These are phyloP conservation scores for Pseudoips prasinana DNA, from an alignment of 2,888 invertebrate genomes.

Conservation along the genomic window DNA sequence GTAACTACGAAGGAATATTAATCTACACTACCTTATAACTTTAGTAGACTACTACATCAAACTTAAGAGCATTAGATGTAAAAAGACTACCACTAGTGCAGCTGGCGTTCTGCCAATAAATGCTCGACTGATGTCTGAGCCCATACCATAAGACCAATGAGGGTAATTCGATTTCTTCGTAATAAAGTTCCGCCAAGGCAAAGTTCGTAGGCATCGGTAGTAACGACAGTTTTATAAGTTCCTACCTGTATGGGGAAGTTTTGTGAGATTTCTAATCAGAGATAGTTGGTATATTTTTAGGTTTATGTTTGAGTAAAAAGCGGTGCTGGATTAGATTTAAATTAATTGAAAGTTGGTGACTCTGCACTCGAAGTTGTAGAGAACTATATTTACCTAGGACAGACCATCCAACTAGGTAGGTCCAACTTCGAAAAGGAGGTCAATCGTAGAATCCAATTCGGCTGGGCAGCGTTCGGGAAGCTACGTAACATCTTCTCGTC, in stretches of 20 bases:
- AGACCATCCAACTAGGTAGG: too few species aligned
- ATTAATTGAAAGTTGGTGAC: too few species aligned
- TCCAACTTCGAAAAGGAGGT: too few species aligned
- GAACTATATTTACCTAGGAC: too few species aligned
- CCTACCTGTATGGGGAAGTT: slow-evolving; percentile 10
- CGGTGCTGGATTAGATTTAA: too few species aligned
- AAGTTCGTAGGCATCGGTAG: slow-evolving; percentile 27
- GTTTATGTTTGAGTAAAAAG: too few species aligned
- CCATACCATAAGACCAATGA: slow-evolving; percentile 34
- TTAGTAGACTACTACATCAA: slow-evolving; percentile 63
- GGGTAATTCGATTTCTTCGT: slow-evolving; percentile 36
- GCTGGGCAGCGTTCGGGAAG: too few species aligned
- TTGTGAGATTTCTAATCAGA: slow-evolving; percentile 23
- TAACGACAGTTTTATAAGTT: slow-evolving; percentile 26
- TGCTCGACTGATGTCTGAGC: slow-evolving; percentile 42
- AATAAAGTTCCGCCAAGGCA: slow-evolving; percentile 26
- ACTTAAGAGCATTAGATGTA: slow-evolving; percentile 74
- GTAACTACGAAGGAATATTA: slow-evolving; percentile 40
- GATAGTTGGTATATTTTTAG: slow-evolving; percentile 27
- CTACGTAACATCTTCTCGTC: too few species aligned
- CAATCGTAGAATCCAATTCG: too few species aligned
- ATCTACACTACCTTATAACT: slow-evolving; percentile 59
- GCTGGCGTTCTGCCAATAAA: slow-evolving; percentile 57
- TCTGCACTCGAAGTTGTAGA: too few species aligned
- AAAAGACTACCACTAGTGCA: slow-evolving; percentile 51